Conservation (phyloP, 2,797 vertebrate species). For the Anabacerthia variegaticeps region DNA sequence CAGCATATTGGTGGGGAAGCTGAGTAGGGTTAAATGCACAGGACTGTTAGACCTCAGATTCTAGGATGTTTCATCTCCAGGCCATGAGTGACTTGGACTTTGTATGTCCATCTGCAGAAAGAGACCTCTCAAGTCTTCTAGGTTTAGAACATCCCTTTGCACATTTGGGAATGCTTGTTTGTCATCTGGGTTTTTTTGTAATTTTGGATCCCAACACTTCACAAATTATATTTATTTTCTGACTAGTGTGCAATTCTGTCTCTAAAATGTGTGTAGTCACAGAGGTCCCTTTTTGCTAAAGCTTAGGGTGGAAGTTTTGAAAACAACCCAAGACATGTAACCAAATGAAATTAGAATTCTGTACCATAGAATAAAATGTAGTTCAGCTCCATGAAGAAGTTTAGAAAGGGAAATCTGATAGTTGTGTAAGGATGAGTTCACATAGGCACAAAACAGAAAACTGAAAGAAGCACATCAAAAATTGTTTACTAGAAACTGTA, state of each 20-base stretch:
- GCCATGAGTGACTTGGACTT: not conserved
- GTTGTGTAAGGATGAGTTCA: not conserved
- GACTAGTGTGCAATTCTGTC: not conserved
- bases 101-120: not conserved
- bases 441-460: not conserved
- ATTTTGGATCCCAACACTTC: not conserved
- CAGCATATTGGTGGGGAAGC: not conserved
- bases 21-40: not conserved
- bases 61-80: not conserved
- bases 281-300: not conserved
- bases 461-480: not conserved
- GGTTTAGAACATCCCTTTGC: not conserved
- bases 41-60: not conserved
- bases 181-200: not conserved
- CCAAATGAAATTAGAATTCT: not conserved
- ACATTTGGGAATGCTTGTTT: not conserved
- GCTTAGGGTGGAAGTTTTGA: not conserved
- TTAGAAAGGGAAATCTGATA: not conserved
- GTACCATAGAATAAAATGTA: not conserved
- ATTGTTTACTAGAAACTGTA: not conserved
- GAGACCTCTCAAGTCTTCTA: not conserved
- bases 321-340: not conserved
- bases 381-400: not conserved
- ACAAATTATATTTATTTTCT: not conserved
- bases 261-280: not conserved